Base-by-base conservation (phyloP, 2,113 vertebrate species). In the Protobothrops flavoviridis region DNA sequence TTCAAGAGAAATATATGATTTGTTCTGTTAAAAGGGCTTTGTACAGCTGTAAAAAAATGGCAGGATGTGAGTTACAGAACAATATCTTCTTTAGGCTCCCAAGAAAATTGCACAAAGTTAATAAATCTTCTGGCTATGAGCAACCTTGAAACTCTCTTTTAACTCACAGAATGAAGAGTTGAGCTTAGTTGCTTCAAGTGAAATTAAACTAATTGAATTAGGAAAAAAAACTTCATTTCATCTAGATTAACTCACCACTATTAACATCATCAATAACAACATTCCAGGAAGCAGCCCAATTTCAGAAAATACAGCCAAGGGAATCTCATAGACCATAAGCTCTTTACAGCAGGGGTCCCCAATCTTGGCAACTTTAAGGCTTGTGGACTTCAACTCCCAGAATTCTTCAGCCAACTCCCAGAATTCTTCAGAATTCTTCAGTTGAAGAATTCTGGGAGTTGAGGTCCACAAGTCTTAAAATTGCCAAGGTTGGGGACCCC, bases 131-230 rank as follows among this genome's bases (percentile, higher is more conserved):
- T 95, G 90, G 86, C 93, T 53, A 43, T 10, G 48, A 96, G 93
- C 94, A 95, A 93, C 90, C 91, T 95, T 96, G 95, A 94, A 94
- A 87, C 92, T 94, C 94, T 94, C 93, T 74, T 93, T 94, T 96
- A 93, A 91, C 59, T 90, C 92, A 87, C 93, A 88, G 53, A 94
- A 91, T 0, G 43, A 94, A 88, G 90, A 95, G 88, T 95, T 95
- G 69, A 92, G 92, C 95, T 94, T 91, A 95, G 91, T 93, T 85
- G 94, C 94, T 96, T 95, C 92, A 93, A 91, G 92, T 85, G 94
- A 94, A 96, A 48, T 97, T 96, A 95, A 94, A 52, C 92, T 96
- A 95, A 97, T 96, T 91, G 93, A 96, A 94, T 95, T 95, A 94
- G 96, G 0, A 4, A 94, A 81, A 17, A 93, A 92, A 5, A 48